Conservation (phyloP, 2,888 invertebrate genomes). For the Encarsia formosa region DNA sequence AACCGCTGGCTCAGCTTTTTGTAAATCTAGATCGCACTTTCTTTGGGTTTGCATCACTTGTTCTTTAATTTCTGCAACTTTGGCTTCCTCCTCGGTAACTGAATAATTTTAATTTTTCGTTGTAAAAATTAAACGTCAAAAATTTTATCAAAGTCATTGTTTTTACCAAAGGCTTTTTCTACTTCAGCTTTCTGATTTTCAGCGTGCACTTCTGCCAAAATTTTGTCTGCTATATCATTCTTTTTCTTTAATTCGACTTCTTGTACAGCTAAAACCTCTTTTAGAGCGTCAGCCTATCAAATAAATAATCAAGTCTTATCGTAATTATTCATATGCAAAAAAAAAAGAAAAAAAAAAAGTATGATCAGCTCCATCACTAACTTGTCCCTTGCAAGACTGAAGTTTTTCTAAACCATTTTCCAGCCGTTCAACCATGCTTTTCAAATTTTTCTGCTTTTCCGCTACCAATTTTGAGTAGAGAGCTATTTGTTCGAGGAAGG, state of each 20-base stretch:
- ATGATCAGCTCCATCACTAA: too few relatives aligned
- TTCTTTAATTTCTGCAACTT: conserved; percentile 84
- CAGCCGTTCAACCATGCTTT: conserved; percentile 71
- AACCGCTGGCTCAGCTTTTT: conserved; percentile 87
- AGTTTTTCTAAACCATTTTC: conserved; percentile 87
- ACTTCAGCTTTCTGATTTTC: conserved; percentile 89
- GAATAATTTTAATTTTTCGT: conserved; percentile 17
- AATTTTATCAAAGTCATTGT: background rate
- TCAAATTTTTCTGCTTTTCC: conserved; percentile 66
- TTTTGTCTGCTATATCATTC: conserved; percentile 83
- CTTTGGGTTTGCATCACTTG: conserved; percentile 80
- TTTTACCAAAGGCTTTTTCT: conserved; percentile 72
- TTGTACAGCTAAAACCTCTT: conserved; percentile 70
- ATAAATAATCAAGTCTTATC: too few relatives aligned
- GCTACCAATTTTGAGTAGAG: conserved; percentile 70
- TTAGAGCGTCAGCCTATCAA: conserved; percentile 69
- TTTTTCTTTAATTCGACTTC: conserved; percentile 81
- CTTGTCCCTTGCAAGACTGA: conserved; percentile 80
- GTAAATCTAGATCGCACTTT: conserved; percentile 84
- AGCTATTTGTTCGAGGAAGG: conserved; percentile 87
- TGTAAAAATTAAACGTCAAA: too few relatives aligned
- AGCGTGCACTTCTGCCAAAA: conserved; percentile 79
- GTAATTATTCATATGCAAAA: background rate
- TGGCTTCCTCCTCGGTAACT: conserved; percentile 81
- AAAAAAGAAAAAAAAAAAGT: too few relatives aligned